These are phyloP conservation scores for Mungos mungo DNA, from an alignment of 2,113 vertebrate species.

Conservation along the genomic window DNA sequence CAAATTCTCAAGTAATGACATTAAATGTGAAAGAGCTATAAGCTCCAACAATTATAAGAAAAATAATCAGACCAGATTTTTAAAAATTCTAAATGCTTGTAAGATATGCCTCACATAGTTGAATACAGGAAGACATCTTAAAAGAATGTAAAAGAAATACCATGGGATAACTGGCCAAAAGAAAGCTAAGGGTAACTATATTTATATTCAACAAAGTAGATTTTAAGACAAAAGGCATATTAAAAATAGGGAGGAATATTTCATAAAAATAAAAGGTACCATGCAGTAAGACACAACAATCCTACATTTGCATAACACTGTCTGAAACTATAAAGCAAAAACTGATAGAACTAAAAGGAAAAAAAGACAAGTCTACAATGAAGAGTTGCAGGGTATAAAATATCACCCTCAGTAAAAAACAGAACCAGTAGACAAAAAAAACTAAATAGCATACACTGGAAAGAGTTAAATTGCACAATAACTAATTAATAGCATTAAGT, in stretches of 20 bases:
- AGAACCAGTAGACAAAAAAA: background rate
- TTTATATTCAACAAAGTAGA: background rate
- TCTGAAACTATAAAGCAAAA: background rate
- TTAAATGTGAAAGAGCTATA: background rate
- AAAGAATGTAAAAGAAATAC: background rate
- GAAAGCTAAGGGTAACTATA: background rate
- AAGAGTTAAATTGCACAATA: background rate
- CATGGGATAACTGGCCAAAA: background rate
- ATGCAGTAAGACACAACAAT: background rate
- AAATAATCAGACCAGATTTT: background rate
- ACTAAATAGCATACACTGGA: background rate
- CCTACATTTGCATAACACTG: background rate
- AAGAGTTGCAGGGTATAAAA: background rate
- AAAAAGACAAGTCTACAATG: background rate
- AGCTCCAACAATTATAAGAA: background rate
- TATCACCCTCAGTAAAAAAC: background rate
- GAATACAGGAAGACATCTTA: background rate
- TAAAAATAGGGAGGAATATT: background rate
- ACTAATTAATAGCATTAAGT: background rate
- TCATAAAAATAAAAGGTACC: slow-evolving; percentile 8
- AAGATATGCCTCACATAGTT: background rate
- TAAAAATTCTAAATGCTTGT: background rate
- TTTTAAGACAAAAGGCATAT: background rate
- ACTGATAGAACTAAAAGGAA: background rate
- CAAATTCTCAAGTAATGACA: background rate